Percentiles rank a stretch among this genome's conserved stretches.
Conservation (phyloP, 2,797 vertebrate genomes). For the Adelosebastes latens region DNA sequence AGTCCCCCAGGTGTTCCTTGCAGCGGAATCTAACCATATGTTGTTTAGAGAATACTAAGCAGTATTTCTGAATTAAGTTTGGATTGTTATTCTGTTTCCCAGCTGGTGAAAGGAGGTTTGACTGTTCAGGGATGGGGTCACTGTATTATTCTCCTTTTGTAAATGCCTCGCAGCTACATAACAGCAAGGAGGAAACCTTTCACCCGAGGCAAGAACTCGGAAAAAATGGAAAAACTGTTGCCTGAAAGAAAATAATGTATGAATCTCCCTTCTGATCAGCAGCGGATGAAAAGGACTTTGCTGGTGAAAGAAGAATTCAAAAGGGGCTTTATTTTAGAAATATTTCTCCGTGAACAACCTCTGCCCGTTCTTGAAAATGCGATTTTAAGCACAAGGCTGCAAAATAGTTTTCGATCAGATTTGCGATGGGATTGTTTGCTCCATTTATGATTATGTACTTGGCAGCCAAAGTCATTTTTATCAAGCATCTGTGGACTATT, state of each 20-base stretch:
- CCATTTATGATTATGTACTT: background rate
- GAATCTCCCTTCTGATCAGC: constrained; percentile 7
- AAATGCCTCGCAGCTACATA: background rate
- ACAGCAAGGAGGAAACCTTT: background rate
- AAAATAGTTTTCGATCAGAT: background rate
- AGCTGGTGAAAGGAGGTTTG: background rate
- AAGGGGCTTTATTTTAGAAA: background rate
- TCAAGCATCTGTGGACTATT: background rate
- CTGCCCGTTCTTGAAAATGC: background rate
- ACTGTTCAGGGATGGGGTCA: background rate
- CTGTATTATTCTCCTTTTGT: background rate
- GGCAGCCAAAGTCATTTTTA: background rate
- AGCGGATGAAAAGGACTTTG: background rate
- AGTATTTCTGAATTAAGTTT: background rate
- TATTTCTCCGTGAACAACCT: constrained; percentile 8
- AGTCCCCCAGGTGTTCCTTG: background rate
- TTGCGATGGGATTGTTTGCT: background rate
- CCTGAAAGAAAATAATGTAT: constrained; percentile 7
- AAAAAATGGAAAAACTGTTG: background rate
- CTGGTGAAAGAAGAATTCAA: background rate
- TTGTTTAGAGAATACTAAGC: background rate
- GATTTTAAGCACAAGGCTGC: background rate
- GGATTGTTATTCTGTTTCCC: background rate
- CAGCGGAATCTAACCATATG: background rate
- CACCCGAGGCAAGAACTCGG: background rate